phyloP scores from a whole-genome alignment of 2,888 invertebrate species.

The Tholera decimalis region DNA sequence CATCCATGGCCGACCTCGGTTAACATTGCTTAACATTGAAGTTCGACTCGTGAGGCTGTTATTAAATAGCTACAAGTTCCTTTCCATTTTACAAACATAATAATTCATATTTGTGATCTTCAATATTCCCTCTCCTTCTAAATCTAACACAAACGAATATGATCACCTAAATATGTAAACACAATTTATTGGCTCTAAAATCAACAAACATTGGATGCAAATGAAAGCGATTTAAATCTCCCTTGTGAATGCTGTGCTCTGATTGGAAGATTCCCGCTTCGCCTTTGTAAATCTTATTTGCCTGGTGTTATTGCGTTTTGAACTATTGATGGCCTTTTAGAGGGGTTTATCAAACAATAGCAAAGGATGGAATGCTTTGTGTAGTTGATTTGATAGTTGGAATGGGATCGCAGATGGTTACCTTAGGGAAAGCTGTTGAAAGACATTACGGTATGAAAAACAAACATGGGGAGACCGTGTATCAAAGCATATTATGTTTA shows the following conservation, averaged over 20 bases:
- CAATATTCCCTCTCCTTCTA: constrained; percentile 13
- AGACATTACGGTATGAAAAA: not conserved
- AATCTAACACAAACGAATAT: constrained; percentile 37
- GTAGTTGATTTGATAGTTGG: not conserved
- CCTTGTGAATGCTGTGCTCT: constrained; percentile 31
- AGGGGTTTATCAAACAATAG: constrained; percentile 15
- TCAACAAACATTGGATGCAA: constrained; percentile 51
- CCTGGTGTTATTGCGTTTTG: constrained; percentile 61
- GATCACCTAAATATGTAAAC: constrained; percentile 44
- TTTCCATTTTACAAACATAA: no score
- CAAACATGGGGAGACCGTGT: no score
- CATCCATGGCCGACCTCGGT: no score
- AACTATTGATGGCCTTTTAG: constrained; percentile 38
- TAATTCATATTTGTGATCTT: constrained; percentile 7
- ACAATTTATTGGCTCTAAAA: constrained; percentile 54
- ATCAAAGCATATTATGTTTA: no score
- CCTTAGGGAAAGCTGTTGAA: not conserved
- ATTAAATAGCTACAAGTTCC: no score
- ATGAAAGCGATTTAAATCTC: constrained; percentile 50
- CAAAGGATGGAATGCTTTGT: not conserved
- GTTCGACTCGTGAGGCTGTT: no score
- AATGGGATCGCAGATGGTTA: no score
- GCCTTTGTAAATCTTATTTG: constrained; percentile 65
- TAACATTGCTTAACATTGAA: no score
- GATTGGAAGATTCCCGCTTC: constrained; percentile 59